Percentiles rank a stretch among this genome's conserved stretches.
phyloP scores from a whole-genome alignment of 2,113 vertebrate species.

The Eolophus roseicapilla region DNA sequence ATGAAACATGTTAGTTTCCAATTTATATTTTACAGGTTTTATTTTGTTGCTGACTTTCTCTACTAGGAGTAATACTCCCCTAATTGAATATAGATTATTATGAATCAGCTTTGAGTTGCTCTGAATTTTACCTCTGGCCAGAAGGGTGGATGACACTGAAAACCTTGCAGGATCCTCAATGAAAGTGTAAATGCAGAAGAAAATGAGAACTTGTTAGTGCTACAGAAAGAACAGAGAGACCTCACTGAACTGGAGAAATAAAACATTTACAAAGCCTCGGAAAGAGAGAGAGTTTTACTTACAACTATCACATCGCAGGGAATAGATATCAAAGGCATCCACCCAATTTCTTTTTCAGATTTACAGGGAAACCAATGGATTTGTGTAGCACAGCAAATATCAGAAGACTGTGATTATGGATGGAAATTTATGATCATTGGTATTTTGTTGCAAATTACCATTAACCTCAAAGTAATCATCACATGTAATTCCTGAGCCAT shows the following conservation, averaged over 20 bases:
- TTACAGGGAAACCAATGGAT: not conserved
- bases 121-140: not conserved
- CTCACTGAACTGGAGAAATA: not conserved
- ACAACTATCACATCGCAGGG: not conserved
- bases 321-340: not conserved
- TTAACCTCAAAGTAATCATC: not conserved
- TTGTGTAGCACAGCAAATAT: not conserved
- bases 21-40: not conserved
- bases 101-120: not conserved
- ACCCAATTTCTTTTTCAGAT: not conserved
- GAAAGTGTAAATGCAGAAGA: not conserved
- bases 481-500: not conserved
- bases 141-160: not conserved
- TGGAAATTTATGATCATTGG: not conserved
- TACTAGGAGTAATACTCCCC: not conserved
- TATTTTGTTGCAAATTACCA: not conserved
- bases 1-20: not conserved
- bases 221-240: not conserved
- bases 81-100: fast-evolving
- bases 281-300: not conserved
- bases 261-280: not conserved
- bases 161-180: not conserved
- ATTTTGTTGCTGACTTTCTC: not conserved
- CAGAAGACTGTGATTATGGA: not conserved
- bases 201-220: not conserved